Percentiles rank a stretch among this genome's conserved stretches.
Conservation (phyloP, 2,797 vertebrate genomes). For the Hippopotamyrus pictus region DNA sequence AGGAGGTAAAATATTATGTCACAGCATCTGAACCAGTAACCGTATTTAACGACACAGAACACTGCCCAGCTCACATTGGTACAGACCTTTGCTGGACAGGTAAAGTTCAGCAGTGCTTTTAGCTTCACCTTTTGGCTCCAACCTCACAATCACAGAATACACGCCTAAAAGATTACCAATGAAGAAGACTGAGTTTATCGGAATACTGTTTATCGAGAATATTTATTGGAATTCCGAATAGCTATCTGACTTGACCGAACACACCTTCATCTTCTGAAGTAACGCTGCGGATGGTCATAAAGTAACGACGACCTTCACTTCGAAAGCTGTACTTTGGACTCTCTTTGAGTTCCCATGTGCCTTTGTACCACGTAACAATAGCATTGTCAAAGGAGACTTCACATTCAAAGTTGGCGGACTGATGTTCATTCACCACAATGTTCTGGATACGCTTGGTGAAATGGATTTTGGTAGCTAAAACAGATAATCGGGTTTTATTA, state of each 20-base stretch:
- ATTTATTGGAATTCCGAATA: constrained; percentile 16
- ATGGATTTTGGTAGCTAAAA: constrained; percentile 94
- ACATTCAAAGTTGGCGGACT: constrained; percentile 92
- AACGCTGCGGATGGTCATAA: constrained; percentile 97
- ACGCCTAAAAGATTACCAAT: constrained; percentile 63
- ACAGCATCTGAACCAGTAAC: constrained; percentile 14
- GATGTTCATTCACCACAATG: constrained; percentile 90
- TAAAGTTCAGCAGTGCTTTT: constrained; percentile 86
- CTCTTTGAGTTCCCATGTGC: constrained; percentile 84
- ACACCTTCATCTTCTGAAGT: constrained; percentile 95
- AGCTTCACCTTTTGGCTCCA: constrained; percentile 82
- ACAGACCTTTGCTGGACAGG: constrained; percentile 85
- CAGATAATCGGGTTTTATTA: constrained; percentile 59
- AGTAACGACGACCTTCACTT: constrained; percentile 90
- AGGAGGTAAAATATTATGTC: constrained; percentile 39
- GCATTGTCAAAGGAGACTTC: constrained; percentile 98
- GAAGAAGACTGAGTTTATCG: constrained; percentile 25
- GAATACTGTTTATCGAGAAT: not conserved
- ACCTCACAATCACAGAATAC: constrained; percentile 82
- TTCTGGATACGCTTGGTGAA: constrained; percentile 99
- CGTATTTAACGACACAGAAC: constrained; percentile 38
- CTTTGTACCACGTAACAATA: constrained; percentile 97
- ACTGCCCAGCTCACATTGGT: constrained; percentile 40
- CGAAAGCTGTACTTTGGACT: constrained; percentile 93
- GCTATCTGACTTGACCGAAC: constrained; percentile 36